A percentile compares a stretch with the other conserved stretches of the same genome.
phyloP scores from a whole-genome alignment of 2,797 vertebrate genomes.

The Sebastes iracundus region DNA sequence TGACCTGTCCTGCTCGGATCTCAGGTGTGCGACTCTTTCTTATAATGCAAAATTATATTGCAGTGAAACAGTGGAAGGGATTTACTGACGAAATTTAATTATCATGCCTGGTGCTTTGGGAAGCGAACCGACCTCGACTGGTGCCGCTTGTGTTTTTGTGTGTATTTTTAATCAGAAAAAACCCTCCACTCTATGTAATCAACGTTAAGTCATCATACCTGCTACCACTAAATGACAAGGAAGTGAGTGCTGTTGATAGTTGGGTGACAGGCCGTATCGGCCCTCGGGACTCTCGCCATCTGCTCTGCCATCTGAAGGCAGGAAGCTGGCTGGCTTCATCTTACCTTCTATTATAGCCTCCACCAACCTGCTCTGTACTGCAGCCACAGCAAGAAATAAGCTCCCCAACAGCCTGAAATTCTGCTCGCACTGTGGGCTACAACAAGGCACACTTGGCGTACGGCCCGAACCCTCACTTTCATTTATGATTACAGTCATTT shows the following conservation, averaged over 20 bases:
- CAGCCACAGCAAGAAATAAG: constrained; percentile 50
- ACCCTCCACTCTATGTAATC: neutral
- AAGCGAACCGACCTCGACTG: neutral
- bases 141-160: neutral
- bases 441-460: constrained; percentile 35
- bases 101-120: neutral
- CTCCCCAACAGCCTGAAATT: constrained; percentile 56
- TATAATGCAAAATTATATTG: neutral
- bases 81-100: neutral
- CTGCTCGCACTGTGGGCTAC: constrained; percentile 46
- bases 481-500: constrained; percentile 58
- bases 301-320: constrained; percentile 72
- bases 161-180: constrained; percentile 4
- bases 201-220: constrained; percentile 1
- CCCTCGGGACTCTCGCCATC: constrained; percentile 65
- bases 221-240: neutral
- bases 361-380: constrained; percentile 37
- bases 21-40: neutral
- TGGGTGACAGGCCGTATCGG: constrained; percentile 22
- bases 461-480: constrained; percentile 37
- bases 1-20: constrained; percentile 5
- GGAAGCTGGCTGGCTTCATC: constrained; percentile 55
- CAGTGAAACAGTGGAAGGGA: neutral
- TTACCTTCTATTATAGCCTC: constrained; percentile 35
- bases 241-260: constrained; percentile 22